Evolutionary conservation across 1,140 invertebrate species (phyloP), one percentile per base, ranked within the genome.

Genomic region (Steinernema feltiae): DNA sequence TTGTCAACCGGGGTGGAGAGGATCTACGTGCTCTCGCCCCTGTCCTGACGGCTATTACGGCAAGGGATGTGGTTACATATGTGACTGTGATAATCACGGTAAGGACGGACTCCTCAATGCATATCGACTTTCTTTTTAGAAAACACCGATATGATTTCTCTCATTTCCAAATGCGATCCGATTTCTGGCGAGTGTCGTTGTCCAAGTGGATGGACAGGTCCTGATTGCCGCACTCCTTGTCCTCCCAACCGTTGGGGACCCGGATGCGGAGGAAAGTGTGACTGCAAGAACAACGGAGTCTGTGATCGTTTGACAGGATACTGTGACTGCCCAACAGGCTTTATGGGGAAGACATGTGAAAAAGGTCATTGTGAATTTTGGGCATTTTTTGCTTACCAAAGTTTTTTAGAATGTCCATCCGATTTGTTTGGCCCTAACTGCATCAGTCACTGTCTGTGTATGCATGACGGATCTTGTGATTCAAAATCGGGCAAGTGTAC

Each of bases 1-100:
- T 75, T 95, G 94, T 86, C 89, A 90, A 1, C 87, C 90, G 41
- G 94, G 94, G 63, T 94, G 92, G 91, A 92, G 89, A 75, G 92
- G 88, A 18, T 78, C 82, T 2, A 73, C 80, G 71, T 96, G 94
- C 83, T 90, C 91, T 71, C 85, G 91, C 73, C 88, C 89, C 79
- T 97, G 94, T 87, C 87, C 90, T 0, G 82, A 89, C 0, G 89
- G 90, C n/a, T 73, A 76, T 63, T 85, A 74, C 53, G 84, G 84
- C 32, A 75, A 81, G 46, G 48, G 71, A n/a, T 86, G 84, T 53
- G 75, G 70, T 30, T 69, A 74, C 15, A 75, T 76, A 21, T 85
- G 84, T 76, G 70, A 79, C 70, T 85, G 83, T 69, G 72, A 32
- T 70, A 74, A 35, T 53, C 63, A 41, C 18, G 79, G 75, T 79